Evolutionary conservation across 1,140 invertebrate genomes (phyloP), one percentile per base, ranked within the genome.

Genomic region (Yoshiicerus persimilis): DNA sequence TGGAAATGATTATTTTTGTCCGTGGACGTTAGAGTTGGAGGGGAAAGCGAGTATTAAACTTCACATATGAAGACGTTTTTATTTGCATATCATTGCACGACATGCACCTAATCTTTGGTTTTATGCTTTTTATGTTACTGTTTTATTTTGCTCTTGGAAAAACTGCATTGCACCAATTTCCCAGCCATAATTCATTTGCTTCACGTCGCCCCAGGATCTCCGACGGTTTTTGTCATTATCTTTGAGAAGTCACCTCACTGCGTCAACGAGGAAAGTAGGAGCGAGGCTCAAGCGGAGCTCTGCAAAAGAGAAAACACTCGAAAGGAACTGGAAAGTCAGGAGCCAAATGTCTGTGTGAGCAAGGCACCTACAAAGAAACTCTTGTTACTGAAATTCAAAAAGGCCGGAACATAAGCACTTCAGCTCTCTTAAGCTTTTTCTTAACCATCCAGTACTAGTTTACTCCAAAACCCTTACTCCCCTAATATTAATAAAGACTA

Each of bases 131-230:
- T 80, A 80, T 32, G 75, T 38, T 20, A 80, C 34, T 80, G 75
- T 80, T 36, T 80, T 80, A 80, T 80, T 80, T 80, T 38, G 75
- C 34, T 38, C 5, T 38, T 70, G 34, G 75, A 80, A 80, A 66
- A 80, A 80, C 75, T 80, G 75, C 75, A 80, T 36, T 80, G 75
- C 75, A 80, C 75, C 75, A 80, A 80, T 80, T 80, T 80, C 34
- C 75, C 4, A 25, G 30, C 8, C 34, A 80, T 80, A 80, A 80
- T 36, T 80, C 75, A 80, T 80, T 80, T 38, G 34, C 75, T 80
- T 32, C 32, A 80, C 20, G 30, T 80, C 30, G 75, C 75, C 75
- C 75, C 75, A 80, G 75, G 75, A 80, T n/a, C 75, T 80, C 34
- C 8, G 34, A 38, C 75, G 32, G 20, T 80, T 80, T 80, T 80